These are phyloP conservation scores for Epinotia bilunana DNA, from an alignment of 2,888 invertebrate genomes.

Conservation along the genomic window DNA sequence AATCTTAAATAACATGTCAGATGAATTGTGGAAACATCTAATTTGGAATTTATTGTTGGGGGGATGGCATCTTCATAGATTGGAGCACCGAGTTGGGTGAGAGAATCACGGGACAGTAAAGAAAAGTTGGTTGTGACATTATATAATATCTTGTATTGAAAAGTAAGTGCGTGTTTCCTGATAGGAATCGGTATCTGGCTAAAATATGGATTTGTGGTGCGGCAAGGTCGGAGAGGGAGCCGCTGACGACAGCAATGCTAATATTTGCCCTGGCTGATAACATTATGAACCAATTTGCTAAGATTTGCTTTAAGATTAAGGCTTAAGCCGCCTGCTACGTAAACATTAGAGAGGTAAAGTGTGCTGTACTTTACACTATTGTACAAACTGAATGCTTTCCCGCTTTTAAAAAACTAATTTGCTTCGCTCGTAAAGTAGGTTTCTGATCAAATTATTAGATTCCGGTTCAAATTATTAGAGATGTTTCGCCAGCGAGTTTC, in stretches of 20 bases:
- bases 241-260: conserved; percentile 72
- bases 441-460: no score
- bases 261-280: conserved; percentile 80
- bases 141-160: no score
- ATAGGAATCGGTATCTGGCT: conserved; percentile 60
- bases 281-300: conserved; percentile 80
- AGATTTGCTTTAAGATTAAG: conserved; percentile 81
- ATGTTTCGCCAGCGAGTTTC: no score
- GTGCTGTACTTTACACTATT: conserved; percentile 54
- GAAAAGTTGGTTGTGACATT: no score
- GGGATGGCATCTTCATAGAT: no score
- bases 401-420: conserved; percentile 1
- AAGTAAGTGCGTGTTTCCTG: conserved; percentile 63
- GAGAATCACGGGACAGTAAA: no score
- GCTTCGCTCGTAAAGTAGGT: neutral
- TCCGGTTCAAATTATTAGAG: neutral
- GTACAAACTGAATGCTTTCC: conserved; percentile 49
- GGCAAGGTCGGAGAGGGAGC: conserved; percentile 72
- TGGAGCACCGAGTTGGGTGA: no score
- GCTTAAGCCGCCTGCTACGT: conserved; percentile 70
- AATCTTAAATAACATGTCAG: no score
- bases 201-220: conserved; percentile 65
- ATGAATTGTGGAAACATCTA: no score
- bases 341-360: conserved; percentile 58
- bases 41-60: no score